Conservation (phyloP, 2,888 invertebrate species). For the Leptinotarsa tumamoca region DNA sequence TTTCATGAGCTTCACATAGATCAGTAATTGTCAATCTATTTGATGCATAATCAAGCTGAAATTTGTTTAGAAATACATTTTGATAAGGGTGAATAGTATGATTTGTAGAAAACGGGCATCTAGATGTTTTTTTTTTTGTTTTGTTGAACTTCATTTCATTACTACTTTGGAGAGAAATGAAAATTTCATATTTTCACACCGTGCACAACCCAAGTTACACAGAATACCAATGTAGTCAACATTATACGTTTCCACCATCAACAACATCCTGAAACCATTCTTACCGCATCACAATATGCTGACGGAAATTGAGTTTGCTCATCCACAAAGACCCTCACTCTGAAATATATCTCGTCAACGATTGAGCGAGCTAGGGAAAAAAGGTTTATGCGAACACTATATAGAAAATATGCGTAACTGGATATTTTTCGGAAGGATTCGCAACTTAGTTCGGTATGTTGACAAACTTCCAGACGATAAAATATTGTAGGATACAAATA, state of each 20-base stretch:
- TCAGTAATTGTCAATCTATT: too few relatives aligned
- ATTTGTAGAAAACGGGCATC: too few relatives aligned
- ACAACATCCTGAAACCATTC: background rate
- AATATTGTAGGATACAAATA: background rate
- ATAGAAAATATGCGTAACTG: background rate
- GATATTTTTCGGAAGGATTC: conserved; percentile 6
- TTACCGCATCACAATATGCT: background rate
- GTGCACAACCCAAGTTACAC: too few relatives aligned
- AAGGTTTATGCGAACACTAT: background rate
- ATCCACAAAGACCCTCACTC: conserved; percentile 1
- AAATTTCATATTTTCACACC: too few relatives aligned
- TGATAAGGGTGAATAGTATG: too few relatives aligned
- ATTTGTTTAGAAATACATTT: too few relatives aligned
- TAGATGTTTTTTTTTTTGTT: too few relatives aligned
- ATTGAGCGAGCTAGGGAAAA: background rate
- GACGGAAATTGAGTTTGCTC: conserved; percentile 9
- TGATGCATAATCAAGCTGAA: too few relatives aligned
- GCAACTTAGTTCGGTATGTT: background rate
- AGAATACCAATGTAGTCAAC: background rate
- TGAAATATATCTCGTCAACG: background rate
- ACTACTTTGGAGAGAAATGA: too few relatives aligned
- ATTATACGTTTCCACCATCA: background rate
- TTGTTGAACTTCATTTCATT: too few relatives aligned
- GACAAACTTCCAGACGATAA: background rate
- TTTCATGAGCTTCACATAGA: too few relatives aligned